Percentiles rank a stretch among this genome's conserved stretches.
phyloP scores from a whole-genome alignment of 2,888 invertebrate genomes.

The Dryococelus australis region DNA sequence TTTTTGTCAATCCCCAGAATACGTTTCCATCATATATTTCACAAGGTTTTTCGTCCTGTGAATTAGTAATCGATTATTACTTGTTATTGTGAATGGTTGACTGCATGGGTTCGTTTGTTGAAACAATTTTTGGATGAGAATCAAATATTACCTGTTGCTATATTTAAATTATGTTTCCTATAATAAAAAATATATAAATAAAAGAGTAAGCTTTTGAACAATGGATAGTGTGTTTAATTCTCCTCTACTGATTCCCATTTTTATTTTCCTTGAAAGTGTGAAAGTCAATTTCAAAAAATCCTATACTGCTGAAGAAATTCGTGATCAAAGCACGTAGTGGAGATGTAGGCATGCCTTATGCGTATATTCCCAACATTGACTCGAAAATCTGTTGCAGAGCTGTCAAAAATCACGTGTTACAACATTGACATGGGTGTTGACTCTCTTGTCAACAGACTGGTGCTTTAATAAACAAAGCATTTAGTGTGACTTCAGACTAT shows the following conservation, averaged over 20 bases:
- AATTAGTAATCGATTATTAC: not conserved
- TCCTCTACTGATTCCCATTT: not conserved
- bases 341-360: too few species aligned
- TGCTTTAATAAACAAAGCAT: too few species aligned
- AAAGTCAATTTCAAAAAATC: too few species aligned
- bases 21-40: not conserved
- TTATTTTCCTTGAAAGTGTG: not conserved
- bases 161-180: constrained; percentile 27
- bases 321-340: too few species aligned
- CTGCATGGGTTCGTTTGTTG: constrained; percentile 22
- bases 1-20: constrained; percentile 8
- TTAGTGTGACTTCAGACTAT: too few species aligned
- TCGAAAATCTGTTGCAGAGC: too few species aligned
- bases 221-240: not conserved
- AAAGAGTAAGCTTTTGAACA: constrained; percentile 22
- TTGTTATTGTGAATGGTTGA: constrained; percentile 17
- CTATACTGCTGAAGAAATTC: not conserved
- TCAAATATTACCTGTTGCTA: constrained; percentile 18
- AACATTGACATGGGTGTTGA: not conserved
- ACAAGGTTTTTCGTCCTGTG: not conserved
- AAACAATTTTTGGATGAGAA: constrained; percentile 12
- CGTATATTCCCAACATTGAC: too few species aligned
- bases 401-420: not conserved
- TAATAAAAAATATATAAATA: constrained; percentile 26
- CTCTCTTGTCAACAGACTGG: not conserved